Base-by-base conservation (phyloP, 2,797 vertebrate genomes). In the Sphenopsis melanotis region DNA sequence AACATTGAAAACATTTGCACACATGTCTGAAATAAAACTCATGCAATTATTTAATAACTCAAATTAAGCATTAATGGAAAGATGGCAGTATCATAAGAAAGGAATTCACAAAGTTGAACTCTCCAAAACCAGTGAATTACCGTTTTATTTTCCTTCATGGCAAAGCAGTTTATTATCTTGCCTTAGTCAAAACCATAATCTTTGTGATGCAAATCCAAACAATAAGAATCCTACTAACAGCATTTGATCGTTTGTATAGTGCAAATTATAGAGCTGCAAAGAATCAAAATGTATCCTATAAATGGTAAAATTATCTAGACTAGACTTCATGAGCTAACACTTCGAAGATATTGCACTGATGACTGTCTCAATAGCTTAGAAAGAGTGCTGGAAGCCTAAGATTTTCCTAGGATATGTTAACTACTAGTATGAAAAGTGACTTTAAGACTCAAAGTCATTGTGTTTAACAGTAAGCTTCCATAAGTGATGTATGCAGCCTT, bases 11-110 rank as follows among this genome's bases (percentile, higher is more conserved):
- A 84, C 60, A 72, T 78, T 79, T 92, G 65, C 30, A 90, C 41
- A 89, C 52, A 80, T 96, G 69, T 26, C 70, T 96, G 91, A 93
- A 95, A 92, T 95, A 89, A 95, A 83, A 95, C 64, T 34, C 3
- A 37, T 71, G 23, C 42, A 83, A 93, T 80, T 94, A 86, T 80
- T 88, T 87, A 84, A 70, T 92, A 93, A 64, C 15, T 86, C 12
- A 66, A 44, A 87, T 83, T 76, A 92, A 91, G 47, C 12, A 46
- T 61, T 86, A 92, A 86, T 89, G 46, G 72, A 53, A 87, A 70
- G 9, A 78, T 61, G 56, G 21, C 36, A 91, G 63, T 72, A 69
- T 86, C 37, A 84, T 20, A 85, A 70, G 41, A 81, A 83, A 84
- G 82, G 10, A 36, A 88, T 82, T 90, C 36, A 44, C 23, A 18